These are phyloP conservation scores for Athalia cordata DNA, from an alignment of 2,888 invertebrate genomes.

Conservation along the genomic window DNA sequence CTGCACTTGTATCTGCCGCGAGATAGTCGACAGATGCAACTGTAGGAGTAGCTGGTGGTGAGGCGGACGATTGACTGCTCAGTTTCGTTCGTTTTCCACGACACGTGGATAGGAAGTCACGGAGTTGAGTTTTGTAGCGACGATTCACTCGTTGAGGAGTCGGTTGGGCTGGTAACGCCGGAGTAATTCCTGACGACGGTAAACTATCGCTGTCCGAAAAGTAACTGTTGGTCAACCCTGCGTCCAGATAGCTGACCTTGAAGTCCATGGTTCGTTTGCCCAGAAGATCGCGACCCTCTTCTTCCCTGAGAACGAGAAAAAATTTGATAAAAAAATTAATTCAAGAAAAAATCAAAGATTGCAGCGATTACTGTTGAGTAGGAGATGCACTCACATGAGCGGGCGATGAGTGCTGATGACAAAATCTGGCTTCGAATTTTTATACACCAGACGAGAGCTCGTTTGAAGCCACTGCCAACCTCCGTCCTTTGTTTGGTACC, in stretches of 20 bases:
- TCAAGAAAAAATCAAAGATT: background rate
- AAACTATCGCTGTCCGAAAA: slow-evolving; percentile 91
- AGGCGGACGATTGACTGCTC: slow-evolving; percentile 75
- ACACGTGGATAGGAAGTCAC: slow-evolving; percentile 95
- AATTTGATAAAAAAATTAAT: background rate
- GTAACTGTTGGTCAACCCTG: slow-evolving; percentile 92
- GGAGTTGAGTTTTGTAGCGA: slow-evolving; percentile 93
- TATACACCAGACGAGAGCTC: slow-evolving; percentile 96
- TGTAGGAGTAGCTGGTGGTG: slow-evolving; percentile 75
- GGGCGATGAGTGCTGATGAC: slow-evolving; percentile 99
- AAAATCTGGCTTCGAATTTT: slow-evolving; percentile 99
- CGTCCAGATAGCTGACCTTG: slow-evolving; percentile 97
- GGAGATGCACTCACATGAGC: slow-evolving; percentile 86
- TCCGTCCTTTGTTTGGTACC: slow-evolving; percentile 95
- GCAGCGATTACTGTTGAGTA: slow-evolving; percentile 12
- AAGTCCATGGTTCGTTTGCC: slow-evolving; percentile 99
- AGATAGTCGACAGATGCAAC: slow-evolving; percentile 81
- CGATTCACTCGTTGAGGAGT: slow-evolving; percentile 89
- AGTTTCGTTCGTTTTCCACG: slow-evolving; percentile 82
- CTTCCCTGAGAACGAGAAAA: slow-evolving; percentile 83
- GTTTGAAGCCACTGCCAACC: slow-evolving; percentile 99
- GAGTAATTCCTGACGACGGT: slow-evolving; percentile 75
- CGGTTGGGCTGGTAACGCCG: slow-evolving; percentile 76
- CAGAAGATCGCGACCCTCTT: slow-evolving; percentile 97
- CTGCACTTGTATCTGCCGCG: slow-evolving; percentile 78